Base-by-base conservation (phyloP, 2,113 vertebrate genomes). In the Columba janthina region DNA sequence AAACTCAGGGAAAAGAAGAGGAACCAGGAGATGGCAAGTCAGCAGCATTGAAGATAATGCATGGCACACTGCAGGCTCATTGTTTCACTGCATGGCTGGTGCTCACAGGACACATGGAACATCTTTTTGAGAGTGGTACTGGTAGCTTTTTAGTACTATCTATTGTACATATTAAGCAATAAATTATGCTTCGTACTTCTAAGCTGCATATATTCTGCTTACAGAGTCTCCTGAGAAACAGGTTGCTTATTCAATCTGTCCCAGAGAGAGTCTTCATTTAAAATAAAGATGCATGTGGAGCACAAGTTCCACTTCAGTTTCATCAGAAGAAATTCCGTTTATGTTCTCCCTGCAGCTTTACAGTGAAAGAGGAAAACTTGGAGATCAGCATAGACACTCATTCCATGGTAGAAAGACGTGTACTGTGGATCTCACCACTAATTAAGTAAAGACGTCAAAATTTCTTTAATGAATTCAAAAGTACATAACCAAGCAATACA, bases 1-100 rank as follows among this genome's bases (percentile, higher is more conserved):
- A 75, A 58, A 8, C 2, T 8, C 14, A 62, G 58, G 13, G 9
- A 14, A 80, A 40, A 51, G 9, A 83, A 50, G 10, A 42, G 18
- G n/a, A 83, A 31, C 10, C 7, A 5, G 36, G 20, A 87, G 28
- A 67, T 22, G 8, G 32, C 13, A 74, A 70, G n/a, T 73, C 31
- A 22, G 24, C 24, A 81, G 38, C 22, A 51, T 1, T 1, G 1
- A 81, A 51, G 26, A 77, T 46, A 26, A 71, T 15, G 34, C 57
- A 75, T 70, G 44, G n/a, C 38, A 60, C 11, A 19, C 15, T 0
- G 1, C 25, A 91, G 26, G 18, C 31, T 70, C 19, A 75, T 32
- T 0, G 0, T 42, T 77, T 77, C 51, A 40, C 31, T 2, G 1
- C 0, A 2, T 32, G n/a, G 50, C 9, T 74, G 51, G 34, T 15